Evolutionary conservation across 2,113 vertebrate species (phyloP).

Genomic region (Monopterus albus): DNA sequence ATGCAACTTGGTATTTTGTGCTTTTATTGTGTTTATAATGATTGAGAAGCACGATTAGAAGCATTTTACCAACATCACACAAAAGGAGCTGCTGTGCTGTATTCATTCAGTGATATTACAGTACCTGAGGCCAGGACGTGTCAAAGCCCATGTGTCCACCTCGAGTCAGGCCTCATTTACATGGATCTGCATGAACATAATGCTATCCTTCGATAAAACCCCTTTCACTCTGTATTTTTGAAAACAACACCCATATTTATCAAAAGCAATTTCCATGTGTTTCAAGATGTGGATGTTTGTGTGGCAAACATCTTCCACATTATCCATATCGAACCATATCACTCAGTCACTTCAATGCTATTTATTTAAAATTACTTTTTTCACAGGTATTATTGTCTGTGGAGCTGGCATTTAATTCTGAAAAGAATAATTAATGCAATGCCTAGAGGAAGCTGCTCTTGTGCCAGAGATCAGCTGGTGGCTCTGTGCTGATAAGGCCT

Average conservation of each 20-base stretch:
- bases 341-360: not conserved
- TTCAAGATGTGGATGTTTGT: no score
- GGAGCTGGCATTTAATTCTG: constrained; percentile 58
- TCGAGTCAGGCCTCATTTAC: constrained; percentile 17
- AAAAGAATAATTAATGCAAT: constrained; percentile 62
- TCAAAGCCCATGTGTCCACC: constrained; percentile 16
- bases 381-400: constrained; percentile 37
- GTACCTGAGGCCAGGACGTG: not conserved
- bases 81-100: constrained; percentile 1
- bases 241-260: constrained; percentile 35
- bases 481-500: constrained; percentile 60
- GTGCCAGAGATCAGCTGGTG: constrained; percentile 53
- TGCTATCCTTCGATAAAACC: constrained; percentile 12
- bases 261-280: constrained; percentile 2
- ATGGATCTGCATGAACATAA: constrained; percentile 18
- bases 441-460: constrained; percentile 25
- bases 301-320: no score
- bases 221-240: constrained; percentile 21
- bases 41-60: not conserved
- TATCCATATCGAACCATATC: not conserved
- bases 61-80: not conserved
- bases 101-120: constrained; percentile 14
- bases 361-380: constrained; percentile 1
- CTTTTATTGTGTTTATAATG: not conserved
- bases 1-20: not conserved